Evolutionary conservation across 2,113 vertebrate species (phyloP).

Genomic region (Hippocampus comes): DNA sequence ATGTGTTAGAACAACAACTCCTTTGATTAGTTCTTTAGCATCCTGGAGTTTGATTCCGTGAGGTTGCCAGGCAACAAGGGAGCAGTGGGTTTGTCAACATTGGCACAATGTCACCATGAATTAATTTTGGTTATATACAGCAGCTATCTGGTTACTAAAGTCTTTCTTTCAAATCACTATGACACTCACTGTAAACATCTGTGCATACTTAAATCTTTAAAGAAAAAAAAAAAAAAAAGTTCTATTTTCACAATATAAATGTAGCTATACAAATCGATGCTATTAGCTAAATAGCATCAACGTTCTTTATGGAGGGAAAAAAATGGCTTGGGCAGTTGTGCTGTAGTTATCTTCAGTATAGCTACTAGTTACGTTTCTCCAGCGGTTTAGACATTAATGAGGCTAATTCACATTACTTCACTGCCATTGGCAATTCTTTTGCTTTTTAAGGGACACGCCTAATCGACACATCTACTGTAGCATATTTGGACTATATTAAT

Average conservation of each 20-base stretch:
- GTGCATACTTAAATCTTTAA: slow-evolving; percentile 27
- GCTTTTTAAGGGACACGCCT: too few species aligned
- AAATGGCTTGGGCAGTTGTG: too few species aligned
- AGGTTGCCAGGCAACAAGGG: background rate
- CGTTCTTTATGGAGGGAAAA: too few species aligned
- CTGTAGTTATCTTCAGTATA: too few species aligned
- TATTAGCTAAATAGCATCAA: too few species aligned
- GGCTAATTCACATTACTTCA: too few species aligned
- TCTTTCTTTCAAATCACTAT: slow-evolving; percentile 13
- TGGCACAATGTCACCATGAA: slow-evolving; percentile 12
- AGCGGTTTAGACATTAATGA: too few species aligned
- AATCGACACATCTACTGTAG: too few species aligned
- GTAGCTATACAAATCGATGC: slow-evolving; percentile 32
- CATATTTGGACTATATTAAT: too few species aligned
- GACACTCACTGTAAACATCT: slow-evolving; percentile 49
- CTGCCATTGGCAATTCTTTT: too few species aligned
- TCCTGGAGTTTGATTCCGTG: background rate
- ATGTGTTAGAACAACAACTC: background rate
- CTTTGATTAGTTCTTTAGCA: background rate
- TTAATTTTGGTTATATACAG: slow-evolving; percentile 11
- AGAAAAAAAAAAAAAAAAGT: slow-evolving; percentile 15
- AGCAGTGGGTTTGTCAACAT: background rate
- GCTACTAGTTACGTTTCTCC: too few species aligned
- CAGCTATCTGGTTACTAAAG: slow-evolving; percentile 28
- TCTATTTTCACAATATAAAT: slow-evolving; percentile 27